Conservation (phyloP, 2,888 invertebrate genomes). For the Orthonevra nobilis region DNA sequence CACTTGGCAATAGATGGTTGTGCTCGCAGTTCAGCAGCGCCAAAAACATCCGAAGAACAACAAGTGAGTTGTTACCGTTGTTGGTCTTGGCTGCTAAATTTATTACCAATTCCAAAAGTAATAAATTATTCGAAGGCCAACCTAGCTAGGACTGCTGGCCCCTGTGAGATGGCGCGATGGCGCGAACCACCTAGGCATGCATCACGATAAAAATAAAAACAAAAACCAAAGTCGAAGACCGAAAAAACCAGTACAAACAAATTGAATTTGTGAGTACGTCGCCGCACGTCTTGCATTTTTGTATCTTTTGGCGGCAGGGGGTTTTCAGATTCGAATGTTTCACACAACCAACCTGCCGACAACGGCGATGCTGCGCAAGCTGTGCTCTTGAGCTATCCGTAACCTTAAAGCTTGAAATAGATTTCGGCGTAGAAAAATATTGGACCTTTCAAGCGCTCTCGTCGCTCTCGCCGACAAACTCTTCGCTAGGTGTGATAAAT, state of each 20-base stretch:
- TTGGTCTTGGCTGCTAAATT: constrained; percentile 60
- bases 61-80: constrained; percentile 68
- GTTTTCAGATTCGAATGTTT: constrained; percentile 33
- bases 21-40: background rate
- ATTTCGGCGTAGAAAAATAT: too few relatives aligned
- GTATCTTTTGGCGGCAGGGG: background rate
- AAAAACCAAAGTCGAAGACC: constrained; percentile 32
- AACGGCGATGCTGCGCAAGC: too few relatives aligned
- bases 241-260: constrained; percentile 33
- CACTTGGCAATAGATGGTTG: constrained; percentile 8
- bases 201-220: constrained; percentile 65
- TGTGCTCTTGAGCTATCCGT: too few relatives aligned
- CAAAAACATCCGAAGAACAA: constrained; percentile 12
- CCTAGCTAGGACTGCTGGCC: constrained; percentile 24
- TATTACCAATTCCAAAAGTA: constrained; percentile 68
- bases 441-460: constrained; percentile 36
- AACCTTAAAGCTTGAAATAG: too few relatives aligned
- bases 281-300: too few relatives aligned
- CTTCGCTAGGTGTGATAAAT: constrained; percentile 50
- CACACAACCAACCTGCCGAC: background rate
- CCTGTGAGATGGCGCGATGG: constrained; percentile 20
- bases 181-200: constrained; percentile 54
- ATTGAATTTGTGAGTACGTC: constrained; percentile 52
- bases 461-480: constrained; percentile 8
- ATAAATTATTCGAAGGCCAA: constrained; percentile 69